These are phyloP conservation scores for Phasia obesa DNA, from an alignment of 2,888 invertebrate genomes.

Conservation along the genomic window DNA sequence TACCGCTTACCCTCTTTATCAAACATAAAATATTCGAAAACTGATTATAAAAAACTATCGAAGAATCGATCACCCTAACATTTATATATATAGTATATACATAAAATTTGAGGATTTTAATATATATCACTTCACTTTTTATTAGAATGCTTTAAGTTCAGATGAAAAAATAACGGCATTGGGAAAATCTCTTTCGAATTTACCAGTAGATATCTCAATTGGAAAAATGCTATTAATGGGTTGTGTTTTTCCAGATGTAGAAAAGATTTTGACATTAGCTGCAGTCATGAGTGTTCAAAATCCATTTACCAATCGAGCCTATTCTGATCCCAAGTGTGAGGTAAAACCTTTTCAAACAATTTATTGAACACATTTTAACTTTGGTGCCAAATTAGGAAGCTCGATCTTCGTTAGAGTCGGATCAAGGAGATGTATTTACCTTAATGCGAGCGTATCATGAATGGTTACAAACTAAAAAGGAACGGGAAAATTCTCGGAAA, in stretches of 20 bases:
- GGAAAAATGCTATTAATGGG: conserved; percentile 98
- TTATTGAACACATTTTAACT: neutral
- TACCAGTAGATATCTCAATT: conserved; percentile 97
- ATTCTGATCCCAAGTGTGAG: conserved; percentile 92
- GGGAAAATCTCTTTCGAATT: conserved; percentile 91
- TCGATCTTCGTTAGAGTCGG: conserved; percentile 92
- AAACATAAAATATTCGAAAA: too few species aligned
- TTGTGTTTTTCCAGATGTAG: conserved; percentile 93
- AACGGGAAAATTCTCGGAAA: conserved; percentile 84
- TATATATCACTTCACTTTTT: neutral
- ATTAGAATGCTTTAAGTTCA: conserved; percentile 89
- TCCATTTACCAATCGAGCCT: conserved; percentile 95
- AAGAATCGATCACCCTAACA: too few species aligned
- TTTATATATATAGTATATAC: neutral
- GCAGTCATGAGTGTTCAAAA: conserved; percentile 96
- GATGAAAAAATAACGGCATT: conserved; percentile 92
- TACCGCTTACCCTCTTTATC: too few species aligned
- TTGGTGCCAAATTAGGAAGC: conserved; percentile 84
- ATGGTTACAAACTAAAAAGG: conserved; percentile 92
- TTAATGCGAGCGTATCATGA: conserved; percentile 92
- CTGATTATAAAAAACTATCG: too few species aligned
- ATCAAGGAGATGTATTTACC: conserved; percentile 97
- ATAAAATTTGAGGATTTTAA: too few species aligned
- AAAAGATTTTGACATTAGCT: conserved; percentile 94
- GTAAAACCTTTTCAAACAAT: conserved; percentile 81